Evolutionary conservation across 2,113 vertebrate species (phyloP), one percentile per base, ranked within the genome.

Genomic region (Synodontis membranacea): DNA sequence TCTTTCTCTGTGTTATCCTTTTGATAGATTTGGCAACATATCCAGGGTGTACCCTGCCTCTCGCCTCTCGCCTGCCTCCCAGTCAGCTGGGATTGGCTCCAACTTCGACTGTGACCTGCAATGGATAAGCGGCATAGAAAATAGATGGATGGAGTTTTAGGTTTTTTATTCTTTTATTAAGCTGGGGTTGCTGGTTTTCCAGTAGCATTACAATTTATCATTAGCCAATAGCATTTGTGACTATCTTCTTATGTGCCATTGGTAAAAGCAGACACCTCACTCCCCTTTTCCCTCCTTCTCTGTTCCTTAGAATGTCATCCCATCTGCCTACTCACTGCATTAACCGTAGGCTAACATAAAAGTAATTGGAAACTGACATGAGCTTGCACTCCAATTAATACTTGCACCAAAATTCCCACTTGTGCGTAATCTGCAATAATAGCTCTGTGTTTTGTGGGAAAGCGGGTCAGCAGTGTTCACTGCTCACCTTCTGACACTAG

Each of bases 321-420:
- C 86, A 84, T 91, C 89, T 83, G 88, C 79, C 91, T 93, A 94
- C 93, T 93, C 91, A 86, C 86, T 60, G 90, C 90, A 91, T 93
- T 96, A 94, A 96, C 94, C 94, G 94, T 93, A 95, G 95, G 94
- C 95, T 93, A 95, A 91, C 93, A 93, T 92, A 93, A 95, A 95
- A 95, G 94, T 96, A 95, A 96, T 95, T 96, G 95, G 94, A 95
- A 95, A 94, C 88, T 90, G 92, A 94, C 91, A 91, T 91, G 89
- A 92, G 93, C 92, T 93, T 93, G 92, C 94, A 94, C 93, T 94
- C 91, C 94, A 95, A 96, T 96, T 96, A 96, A 95, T 89, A 91
- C 92, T 86, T 34, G 88, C 91, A 91, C 92, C 92, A 92, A 93
- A 94, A 92, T 92, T 94, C 85, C 80, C 90, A 78, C 91, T 93